phyloP scores from a whole-genome alignment of 2,797 vertebrate species.

The Sebastes variabilis region DNA sequence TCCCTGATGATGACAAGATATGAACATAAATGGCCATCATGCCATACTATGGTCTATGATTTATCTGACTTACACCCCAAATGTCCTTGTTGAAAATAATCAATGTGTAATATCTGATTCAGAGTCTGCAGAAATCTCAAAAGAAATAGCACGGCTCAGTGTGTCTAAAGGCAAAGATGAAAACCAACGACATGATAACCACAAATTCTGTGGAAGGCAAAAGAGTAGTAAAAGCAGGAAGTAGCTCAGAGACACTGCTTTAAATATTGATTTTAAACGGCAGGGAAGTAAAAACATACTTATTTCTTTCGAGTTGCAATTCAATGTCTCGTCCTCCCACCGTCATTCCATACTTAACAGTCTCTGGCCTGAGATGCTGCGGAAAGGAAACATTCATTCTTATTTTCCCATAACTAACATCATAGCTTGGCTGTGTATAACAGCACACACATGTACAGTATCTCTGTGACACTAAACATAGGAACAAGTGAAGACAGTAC shows the following conservation, averaged over 20 bases:
- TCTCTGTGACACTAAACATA: background rate
- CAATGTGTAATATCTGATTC: background rate
- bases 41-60: no score
- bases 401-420: background rate
- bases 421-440: no score
- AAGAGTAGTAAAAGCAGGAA: background rate
- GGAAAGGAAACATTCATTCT: background rate
- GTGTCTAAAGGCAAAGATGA: background rate
- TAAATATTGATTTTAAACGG: background rate
- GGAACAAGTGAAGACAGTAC: slow-evolving; percentile 37
- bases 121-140: background rate
- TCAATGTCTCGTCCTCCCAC: slow-evolving; percentile 75
- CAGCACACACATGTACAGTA: background rate
- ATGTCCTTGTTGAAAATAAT: background rate
- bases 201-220: background rate
- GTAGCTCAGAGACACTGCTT: no score
- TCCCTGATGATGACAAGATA: slow-evolving; percentile 54
- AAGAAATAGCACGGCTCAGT: no score
- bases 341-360: slow-evolving; percentile 74
- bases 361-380: slow-evolving; percentile 67
- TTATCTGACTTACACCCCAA: background rate
- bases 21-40: background rate
- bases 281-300: slow-evolving; percentile 55
- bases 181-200: background rate
- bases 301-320: slow-evolving; percentile 79